Evolutionary conservation across 1,140 invertebrate species (phyloP).

Genomic region (Saccostrea cuccullata): DNA sequence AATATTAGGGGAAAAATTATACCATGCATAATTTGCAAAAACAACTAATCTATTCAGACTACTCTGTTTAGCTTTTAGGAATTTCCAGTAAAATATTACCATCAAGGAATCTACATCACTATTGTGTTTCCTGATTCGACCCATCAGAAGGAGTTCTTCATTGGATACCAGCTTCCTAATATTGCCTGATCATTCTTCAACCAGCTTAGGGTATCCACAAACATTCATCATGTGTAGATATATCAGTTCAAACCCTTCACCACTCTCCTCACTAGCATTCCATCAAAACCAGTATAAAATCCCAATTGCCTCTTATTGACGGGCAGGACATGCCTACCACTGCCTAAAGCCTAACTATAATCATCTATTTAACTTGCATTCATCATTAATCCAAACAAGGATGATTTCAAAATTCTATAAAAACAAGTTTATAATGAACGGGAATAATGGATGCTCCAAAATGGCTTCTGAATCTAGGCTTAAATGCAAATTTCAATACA

Average conservation of each 20-base stretch:
- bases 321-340: neutral
- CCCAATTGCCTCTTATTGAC: neutral
- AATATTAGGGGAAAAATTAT: too few relatives aligned
- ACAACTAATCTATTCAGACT: too few relatives aligned
- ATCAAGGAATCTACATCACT: conserved; percentile 38
- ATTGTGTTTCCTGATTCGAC: conserved; percentile 20
- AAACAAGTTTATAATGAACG: neutral
- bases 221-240: neutral
- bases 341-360: neutral
- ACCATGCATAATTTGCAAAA: too few relatives aligned
- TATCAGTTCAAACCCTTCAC: neutral
- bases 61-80: too few relatives aligned
- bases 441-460: conserved; percentile 19
- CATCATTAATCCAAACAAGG: neutral
- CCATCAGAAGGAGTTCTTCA: neutral
- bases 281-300: neutral
- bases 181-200: neutral
- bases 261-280: neutral
- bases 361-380: neutral
- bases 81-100: neutral
- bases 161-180: neutral
- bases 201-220: neutral
- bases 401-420: conserved; percentile 8
- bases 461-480: conserved; percentile 13
- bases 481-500: conserved; percentile 31